These are phyloP conservation scores for Drosophila albomicans DNA, from an alignment of 1,140 invertebrate species.

Conservation along the genomic window DNA sequence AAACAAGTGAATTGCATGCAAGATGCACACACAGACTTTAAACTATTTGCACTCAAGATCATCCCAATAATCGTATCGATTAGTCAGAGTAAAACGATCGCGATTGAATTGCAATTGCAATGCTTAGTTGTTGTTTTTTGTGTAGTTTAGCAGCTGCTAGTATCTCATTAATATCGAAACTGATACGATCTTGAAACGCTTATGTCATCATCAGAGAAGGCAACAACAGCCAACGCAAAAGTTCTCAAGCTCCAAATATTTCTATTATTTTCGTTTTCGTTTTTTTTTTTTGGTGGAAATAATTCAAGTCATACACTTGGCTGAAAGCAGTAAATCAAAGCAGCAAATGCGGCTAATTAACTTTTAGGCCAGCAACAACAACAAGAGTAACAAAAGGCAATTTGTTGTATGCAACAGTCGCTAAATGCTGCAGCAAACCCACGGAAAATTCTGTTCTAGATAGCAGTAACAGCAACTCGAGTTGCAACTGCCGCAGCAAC, in stretches of 20 bases:
- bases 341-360: conserved; percentile 77
- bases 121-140: neutral
- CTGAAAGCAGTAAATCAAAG: conserved; percentile 69
- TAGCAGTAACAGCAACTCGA: conserved; percentile 46
- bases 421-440: conserved; percentile 73
- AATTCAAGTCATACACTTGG: conserved; percentile 41
- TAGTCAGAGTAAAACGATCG: conserved; percentile 18
- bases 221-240: conserved; percentile 27
- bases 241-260: conserved; percentile 54
- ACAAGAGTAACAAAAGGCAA: conserved; percentile 52
- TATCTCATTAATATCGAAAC: conserved; percentile 24
- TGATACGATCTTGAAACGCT: conserved; percentile 32
- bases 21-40: neutral
- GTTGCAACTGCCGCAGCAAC: conserved; percentile 1
- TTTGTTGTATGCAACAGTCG: conserved; percentile 68
- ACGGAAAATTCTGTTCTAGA: conserved; percentile 81
- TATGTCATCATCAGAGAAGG: conserved; percentile 33
- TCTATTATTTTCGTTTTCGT: conserved; percentile 14
- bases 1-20: neutral
- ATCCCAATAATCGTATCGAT: conserved; percentile 9
- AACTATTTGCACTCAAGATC: conserved; percentile 28
- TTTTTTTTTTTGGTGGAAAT: conserved; percentile 36
- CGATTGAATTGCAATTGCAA: conserved; percentile 8
- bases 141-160: conserved; percentile 18
- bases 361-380: conserved; percentile 60